Conservation (phyloP, 2,888 invertebrate genomes). For the Papilio demoleus region DNA sequence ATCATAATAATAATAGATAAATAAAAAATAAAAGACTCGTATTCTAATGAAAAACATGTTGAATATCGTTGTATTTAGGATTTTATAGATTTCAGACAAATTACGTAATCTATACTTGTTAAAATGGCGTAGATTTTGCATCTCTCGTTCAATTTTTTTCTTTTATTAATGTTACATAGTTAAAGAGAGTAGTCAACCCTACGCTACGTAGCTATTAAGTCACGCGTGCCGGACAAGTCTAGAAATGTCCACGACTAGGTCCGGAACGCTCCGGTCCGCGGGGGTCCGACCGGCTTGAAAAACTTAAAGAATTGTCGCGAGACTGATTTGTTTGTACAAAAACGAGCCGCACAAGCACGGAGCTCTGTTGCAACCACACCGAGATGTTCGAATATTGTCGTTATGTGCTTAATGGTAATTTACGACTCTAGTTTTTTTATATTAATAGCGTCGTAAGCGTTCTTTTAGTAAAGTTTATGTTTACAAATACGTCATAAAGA, state of each 20-base stretch:
- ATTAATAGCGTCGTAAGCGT: constrained; percentile 11
- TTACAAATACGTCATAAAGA: constrained; percentile 19
- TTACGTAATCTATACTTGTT: too few species aligned
- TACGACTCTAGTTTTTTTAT: constrained; percentile 23
- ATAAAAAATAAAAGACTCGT: too few species aligned
- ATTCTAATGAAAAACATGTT: too few species aligned
- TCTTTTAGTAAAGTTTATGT: constrained; percentile 9
- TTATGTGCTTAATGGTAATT: constrained; percentile 29
- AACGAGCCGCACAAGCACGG: neutral
- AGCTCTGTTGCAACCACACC: neutral
- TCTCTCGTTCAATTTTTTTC: too few species aligned
- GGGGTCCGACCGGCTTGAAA: constrained; percentile 14
- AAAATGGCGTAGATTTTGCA: too few species aligned
- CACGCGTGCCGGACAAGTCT: constrained; percentile 34
- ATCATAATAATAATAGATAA: neutral
- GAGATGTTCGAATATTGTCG: constrained; percentile 31
- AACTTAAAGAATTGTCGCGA: constrained; percentile 30
- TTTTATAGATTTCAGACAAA: too few species aligned
- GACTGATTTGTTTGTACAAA: constrained; percentile 30
- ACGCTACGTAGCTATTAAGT: constrained; percentile 17
- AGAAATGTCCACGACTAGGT: constrained; percentile 33
- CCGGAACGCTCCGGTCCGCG: constrained; percentile 17
- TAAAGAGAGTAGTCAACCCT: constrained; percentile 19
- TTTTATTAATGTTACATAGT: too few species aligned
- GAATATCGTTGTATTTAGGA: too few species aligned